These are phyloP conservation scores for Austrolebias charrua DNA, from an alignment of 2,797 vertebrate species.

Conservation along the genomic window DNA sequence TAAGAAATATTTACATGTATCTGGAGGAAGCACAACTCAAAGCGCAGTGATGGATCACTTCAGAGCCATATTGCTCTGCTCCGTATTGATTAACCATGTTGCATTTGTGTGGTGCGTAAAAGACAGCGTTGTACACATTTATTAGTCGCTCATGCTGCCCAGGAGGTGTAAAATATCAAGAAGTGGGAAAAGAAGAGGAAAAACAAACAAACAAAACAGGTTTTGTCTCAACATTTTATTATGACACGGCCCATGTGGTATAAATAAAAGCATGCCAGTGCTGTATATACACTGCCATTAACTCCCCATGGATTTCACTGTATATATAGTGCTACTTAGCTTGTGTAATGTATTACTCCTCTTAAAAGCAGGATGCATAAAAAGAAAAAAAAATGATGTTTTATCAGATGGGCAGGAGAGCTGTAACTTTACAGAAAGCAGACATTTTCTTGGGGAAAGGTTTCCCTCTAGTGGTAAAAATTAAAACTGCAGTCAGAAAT, in stretches of 20 bases:
- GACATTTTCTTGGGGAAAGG: constrained; percentile 39
- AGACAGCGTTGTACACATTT: constrained; percentile 18
- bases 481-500: constrained; percentile 40
- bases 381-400: constrained; percentile 56
- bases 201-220: not conserved
- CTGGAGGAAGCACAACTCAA: constrained; percentile 66
- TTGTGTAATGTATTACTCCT: constrained; percentile 52
- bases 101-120: constrained; percentile 23
- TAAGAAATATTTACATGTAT: constrained; percentile 38
- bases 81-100: constrained; percentile 7
- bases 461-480: constrained; percentile 51
- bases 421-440: constrained; percentile 20
- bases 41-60: constrained; percentile 53
- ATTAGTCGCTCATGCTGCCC: constrained; percentile 25
- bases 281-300: constrained; percentile 57
- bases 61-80: constrained; percentile 23
- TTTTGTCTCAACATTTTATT: constrained; percentile 39
- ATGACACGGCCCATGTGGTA: constrained; percentile 54
- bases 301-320: constrained; percentile 41
- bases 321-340: constrained; percentile 56
- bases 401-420: constrained; percentile 61
- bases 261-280: constrained; percentile 51
- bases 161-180: constrained; percentile 11
- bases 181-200: constrained; percentile 3
- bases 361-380: constrained; percentile 58